Percentiles rank a stretch among this genome's conserved stretches.
These are phyloP conservation scores for Neodon shergylaensis DNA, from an alignment of 2,113 vertebrate genomes.

Conservation along the genomic window DNA sequence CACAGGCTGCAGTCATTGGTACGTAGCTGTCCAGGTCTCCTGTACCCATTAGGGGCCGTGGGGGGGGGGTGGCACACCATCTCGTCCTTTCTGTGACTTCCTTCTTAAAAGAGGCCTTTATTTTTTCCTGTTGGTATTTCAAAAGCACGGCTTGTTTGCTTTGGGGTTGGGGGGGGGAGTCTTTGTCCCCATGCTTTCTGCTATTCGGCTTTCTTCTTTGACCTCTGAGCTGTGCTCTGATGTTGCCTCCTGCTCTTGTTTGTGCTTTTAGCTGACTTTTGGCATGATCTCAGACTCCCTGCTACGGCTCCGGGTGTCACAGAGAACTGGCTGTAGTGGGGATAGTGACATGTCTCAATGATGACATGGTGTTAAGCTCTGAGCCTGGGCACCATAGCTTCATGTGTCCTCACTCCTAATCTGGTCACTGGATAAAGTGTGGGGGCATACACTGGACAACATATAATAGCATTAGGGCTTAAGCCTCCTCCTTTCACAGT, in stretches of 20 bases:
- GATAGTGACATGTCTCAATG: rapidly evolving
- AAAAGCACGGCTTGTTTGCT: constrained; percentile 7
- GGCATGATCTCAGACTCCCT: neutral
- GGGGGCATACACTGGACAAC: neutral
- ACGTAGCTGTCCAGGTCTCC: neutral
- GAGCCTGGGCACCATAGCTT: neutral
- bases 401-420: rapidly evolving
- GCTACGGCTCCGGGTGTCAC: neutral
- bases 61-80: rapidly evolving
- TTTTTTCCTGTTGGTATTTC: neutral
- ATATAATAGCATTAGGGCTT: neutral
- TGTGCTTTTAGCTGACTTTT: constrained; percentile 1
- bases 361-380: rapidly evolving
- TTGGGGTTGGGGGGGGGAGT: neutral
- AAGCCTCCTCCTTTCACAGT: neutral
- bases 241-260: constrained; percentile 34
- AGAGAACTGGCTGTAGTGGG: neutral
- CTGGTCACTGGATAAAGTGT: neutral
- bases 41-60: rapidly evolving
- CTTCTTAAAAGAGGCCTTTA: neutral
- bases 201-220: neutral
- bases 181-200: neutral
- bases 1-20: neutral
- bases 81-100: neutral
- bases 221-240: constrained; percentile 59